Evolutionary conservation across 2,113 vertebrate species (phyloP).

Genomic region (Nicator chloris): DNA sequence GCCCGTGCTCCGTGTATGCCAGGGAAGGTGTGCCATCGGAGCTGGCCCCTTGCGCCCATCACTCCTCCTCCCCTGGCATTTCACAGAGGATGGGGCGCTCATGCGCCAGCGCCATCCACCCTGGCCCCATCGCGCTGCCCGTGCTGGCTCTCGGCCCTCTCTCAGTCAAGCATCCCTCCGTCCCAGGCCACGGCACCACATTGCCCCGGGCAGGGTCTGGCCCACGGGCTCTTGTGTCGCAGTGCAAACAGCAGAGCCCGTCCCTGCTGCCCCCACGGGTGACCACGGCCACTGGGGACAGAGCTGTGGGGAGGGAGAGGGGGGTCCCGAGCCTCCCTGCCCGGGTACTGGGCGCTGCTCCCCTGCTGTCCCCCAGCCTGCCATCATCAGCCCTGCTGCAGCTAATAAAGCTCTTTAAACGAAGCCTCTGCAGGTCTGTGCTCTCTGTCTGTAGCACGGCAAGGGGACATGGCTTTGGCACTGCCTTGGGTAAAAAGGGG

Average conservation of each 20-base stretch:
- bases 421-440: not conserved
- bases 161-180: not conserved
- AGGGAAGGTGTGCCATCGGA: not conserved
- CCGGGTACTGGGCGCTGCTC: not conserved
- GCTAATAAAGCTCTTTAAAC: conserved; percentile 74
- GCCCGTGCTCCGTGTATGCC: not conserved
- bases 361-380: not conserved
- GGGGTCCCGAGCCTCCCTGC: not conserved
- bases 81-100: not conserved
- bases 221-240: not conserved
- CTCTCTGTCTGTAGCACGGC: not conserved
- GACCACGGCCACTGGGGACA: not conserved
- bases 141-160: not conserved
- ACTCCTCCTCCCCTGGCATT: not conserved
- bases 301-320: not conserved
- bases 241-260: not conserved
- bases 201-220: not conserved
- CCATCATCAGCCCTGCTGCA: conserved; percentile 60
- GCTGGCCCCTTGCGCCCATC: not conserved
- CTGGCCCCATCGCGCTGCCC: not conserved
- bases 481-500: not conserved
- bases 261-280: not conserved
- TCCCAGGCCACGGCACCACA: not conserved
- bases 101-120: rapidly evolving
- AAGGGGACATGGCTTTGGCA: rapidly evolving